Percentiles rank a stretch among this genome's conserved stretches.
phyloP scores from a whole-genome alignment of 92 coral and sea anemone genomes.

The Phymanthus crucifer region DNA sequence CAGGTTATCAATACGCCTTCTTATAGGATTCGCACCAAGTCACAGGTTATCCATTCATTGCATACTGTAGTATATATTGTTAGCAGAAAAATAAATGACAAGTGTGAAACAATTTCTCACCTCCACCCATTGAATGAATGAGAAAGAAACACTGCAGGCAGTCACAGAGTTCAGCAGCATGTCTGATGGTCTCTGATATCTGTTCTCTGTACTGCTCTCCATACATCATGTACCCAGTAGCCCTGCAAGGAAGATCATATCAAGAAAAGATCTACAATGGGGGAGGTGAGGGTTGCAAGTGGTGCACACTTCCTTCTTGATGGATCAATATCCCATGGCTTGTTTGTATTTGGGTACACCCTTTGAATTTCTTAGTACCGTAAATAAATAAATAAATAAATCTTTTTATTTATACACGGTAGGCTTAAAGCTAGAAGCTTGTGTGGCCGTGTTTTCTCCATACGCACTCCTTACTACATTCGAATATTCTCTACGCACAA shows the following conservation, averaged over 20 bases:
- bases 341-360: too few relatives aligned
- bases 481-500: too few relatives aligned
- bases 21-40: neutral
- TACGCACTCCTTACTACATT: too few relatives aligned
- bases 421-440: too few relatives aligned
- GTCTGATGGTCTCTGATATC: slow-evolving; percentile 81
- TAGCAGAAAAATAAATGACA: neutral
- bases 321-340: too few relatives aligned
- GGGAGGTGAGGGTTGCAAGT: too few relatives aligned
- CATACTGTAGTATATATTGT: too few relatives aligned
- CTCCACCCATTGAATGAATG: slow-evolving; percentile 99
- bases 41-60: neutral
- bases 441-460: too few relatives aligned
- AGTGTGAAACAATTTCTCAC: slow-evolving; percentile 5
- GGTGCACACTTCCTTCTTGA: too few relatives aligned
- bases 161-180: slow-evolving; percentile 96
- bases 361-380: too few relatives aligned
- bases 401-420: too few relatives aligned
- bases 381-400: too few relatives aligned
- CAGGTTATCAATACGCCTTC: neutral
- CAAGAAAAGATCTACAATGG: neutral
- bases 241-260: slow-evolving; percentile 51
- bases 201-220: slow-evolving; percentile 88
- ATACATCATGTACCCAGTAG: slow-evolving; percentile 97
- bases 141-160: slow-evolving; percentile 96